Percentiles rank a stretch among this genome's conserved stretches.
Evolutionary conservation across 2,113 vertebrate genomes (phyloP).

Genomic region (human (Homo sapiens)): DNA sequence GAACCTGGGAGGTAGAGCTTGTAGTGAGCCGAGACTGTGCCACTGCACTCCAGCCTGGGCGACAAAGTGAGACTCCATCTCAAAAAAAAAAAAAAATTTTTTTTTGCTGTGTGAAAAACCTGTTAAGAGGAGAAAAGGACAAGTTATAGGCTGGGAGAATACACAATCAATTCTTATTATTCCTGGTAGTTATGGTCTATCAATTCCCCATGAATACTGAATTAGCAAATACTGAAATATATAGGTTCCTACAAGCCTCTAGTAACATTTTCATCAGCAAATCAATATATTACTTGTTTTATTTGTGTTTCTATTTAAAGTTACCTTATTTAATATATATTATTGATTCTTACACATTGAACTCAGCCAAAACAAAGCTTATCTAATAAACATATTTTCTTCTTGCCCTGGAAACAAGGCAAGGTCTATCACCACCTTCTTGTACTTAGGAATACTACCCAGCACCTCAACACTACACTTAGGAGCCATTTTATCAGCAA

Average conservation of each 20-base stretch:
- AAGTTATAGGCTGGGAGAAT: neutral
- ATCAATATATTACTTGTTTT: neutral
- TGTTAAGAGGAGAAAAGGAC: neutral
- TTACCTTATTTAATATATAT: neutral
- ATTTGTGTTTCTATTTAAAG: neutral
- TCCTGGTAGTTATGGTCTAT: neutral
- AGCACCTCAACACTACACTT: neutral
- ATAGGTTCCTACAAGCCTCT: neutral
- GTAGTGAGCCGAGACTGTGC: too few species aligned
- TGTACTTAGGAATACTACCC: neutral
- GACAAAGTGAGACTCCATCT: too few species aligned
- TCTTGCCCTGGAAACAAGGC: neutral
- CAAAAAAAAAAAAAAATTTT: too few species aligned
- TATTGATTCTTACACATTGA: neutral
- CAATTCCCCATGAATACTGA: neutral
- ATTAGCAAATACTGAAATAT: neutral
- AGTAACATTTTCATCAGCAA: neutral
- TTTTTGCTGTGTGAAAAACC: neutral
- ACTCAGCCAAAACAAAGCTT: neutral
- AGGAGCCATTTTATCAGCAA: neutral
- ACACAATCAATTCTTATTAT: neutral
- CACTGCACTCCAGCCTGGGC: too few species aligned
- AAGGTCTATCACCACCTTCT: neutral
- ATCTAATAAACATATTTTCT: neutral
- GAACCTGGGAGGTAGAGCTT: too few species aligned